Conservation (phyloP, 2,797 vertebrate genomes). For the Pteropus rufus region DNA sequence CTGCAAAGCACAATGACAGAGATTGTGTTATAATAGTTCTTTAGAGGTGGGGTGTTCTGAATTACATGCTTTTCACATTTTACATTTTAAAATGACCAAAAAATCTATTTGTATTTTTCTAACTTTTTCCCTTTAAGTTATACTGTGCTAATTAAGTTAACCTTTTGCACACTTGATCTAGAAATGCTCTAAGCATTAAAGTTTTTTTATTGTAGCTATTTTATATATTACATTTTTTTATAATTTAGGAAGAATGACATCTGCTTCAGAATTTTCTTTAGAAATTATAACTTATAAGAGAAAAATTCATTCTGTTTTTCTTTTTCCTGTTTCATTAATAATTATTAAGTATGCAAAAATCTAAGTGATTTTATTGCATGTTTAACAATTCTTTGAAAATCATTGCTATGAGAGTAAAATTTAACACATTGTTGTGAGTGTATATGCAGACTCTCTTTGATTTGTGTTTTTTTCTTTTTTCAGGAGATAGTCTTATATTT, state of each 20-base stretch:
- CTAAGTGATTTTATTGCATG: background rate
- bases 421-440: background rate
- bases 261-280: constrained; percentile 38
- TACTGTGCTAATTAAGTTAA: constrained; percentile 19
- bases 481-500: background rate
- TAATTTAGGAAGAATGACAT: constrained; percentile 29
- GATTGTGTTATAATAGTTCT: background rate
- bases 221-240: background rate
- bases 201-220: background rate
- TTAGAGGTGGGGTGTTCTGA: background rate
- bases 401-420: constrained; percentile 35
- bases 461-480: background rate
- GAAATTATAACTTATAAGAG: constrained; percentile 25
- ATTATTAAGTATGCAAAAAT: constrained; percentile 45
- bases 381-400: constrained; percentile 51
- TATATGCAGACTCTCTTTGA: background rate
- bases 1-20: constrained; percentile 11
- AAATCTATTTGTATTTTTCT: constrained; percentile 12
- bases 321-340: constrained; percentile 32
- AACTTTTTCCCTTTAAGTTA: background rate
- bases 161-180: constrained; percentile 41
- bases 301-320: constrained; percentile 31
- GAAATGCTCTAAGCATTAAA: background rate
- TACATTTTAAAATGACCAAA: background rate
- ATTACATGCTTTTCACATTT: background rate